Percentiles rank a stretch among this genome's conserved stretches.
These are phyloP conservation scores for Philhelius pedissequus DNA, from an alignment of 2,888 invertebrate species.

Conservation along the genomic window DNA sequence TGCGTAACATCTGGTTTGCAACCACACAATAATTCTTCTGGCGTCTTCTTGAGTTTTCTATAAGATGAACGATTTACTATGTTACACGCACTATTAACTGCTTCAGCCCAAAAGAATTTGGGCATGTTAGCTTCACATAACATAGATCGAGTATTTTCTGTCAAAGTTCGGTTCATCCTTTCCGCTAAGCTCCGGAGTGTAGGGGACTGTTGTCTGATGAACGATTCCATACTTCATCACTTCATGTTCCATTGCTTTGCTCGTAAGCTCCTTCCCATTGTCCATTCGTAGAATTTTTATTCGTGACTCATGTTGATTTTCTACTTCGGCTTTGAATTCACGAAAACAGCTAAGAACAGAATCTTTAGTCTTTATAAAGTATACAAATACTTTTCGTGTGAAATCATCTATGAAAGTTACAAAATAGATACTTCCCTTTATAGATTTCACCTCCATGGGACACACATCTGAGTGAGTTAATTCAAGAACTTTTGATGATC, in stretches of 20 bases:
- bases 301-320: not conserved
- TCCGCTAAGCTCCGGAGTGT: not conserved
- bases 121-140: conserved; percentile 50
- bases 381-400: not conserved
- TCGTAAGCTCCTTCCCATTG: not conserved
- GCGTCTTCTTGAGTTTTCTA: conserved; percentile 69
- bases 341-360: not conserved
- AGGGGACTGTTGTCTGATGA: not conserved
- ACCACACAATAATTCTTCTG: conserved; percentile 74
- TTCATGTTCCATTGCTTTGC: not conserved
- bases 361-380: not conserved
- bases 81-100: conserved; percentile 65
- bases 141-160: conserved; percentile 65
- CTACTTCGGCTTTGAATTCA: not conserved
- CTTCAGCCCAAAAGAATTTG: conserved; percentile 64
- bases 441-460: not conserved
- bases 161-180: conserved; percentile 47
- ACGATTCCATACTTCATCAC: not conserved
- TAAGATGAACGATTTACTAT: conserved; percentile 39
- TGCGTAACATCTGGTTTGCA: conserved; percentile 73
- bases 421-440: not conserved
- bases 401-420: conserved; percentile 13
- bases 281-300: not conserved
- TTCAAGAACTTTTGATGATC: not conserved
- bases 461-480: not conserved